Percentiles rank a stretch among this genome's conserved stretches.
Evolutionary conservation across 2,888 invertebrate genomes (phyloP).

Genomic region (Eilema griseolum): DNA sequence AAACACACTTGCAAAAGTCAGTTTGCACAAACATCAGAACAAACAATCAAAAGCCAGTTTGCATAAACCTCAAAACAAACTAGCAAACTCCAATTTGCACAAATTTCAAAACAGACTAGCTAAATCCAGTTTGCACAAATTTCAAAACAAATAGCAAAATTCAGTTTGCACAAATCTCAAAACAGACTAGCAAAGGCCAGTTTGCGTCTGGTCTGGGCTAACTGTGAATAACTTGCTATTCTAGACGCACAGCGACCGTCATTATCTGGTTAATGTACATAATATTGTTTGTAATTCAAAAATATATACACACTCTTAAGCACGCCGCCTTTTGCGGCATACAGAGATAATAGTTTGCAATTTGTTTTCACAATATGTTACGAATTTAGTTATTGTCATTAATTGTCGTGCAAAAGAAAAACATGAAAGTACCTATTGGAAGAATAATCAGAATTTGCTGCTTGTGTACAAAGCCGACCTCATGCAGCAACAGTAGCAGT

Average conservation of each 20-base stretch:
- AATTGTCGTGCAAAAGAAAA: no score
- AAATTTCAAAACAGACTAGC: not conserved
- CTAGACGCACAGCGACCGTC: no score
- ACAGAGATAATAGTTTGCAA: not conserved
- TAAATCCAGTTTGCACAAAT: no score
- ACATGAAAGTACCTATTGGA: no score
- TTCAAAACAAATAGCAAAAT: no score
- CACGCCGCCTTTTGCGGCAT: not conserved
- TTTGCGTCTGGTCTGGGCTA: not conserved
- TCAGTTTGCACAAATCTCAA: not conserved
- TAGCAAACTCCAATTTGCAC: not conserved
- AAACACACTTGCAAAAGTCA: not conserved
- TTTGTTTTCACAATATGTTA: no score
- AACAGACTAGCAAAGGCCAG: not conserved
- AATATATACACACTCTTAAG: not conserved
- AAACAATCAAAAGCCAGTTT: not conserved
- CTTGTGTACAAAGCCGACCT: no score
- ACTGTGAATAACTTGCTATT: no score
- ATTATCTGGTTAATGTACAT: not conserved
- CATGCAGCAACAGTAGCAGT: no score
- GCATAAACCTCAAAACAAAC: not conserved
- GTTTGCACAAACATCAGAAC: not conserved
- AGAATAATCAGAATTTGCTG: no score
- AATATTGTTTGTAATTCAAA: not conserved
- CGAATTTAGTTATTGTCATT: no score